Evolutionary conservation across 2,797 vertebrate genomes (phyloP), one percentile per base, ranked within the genome.

Genomic region (Pipistrellus nathusii): DNA sequence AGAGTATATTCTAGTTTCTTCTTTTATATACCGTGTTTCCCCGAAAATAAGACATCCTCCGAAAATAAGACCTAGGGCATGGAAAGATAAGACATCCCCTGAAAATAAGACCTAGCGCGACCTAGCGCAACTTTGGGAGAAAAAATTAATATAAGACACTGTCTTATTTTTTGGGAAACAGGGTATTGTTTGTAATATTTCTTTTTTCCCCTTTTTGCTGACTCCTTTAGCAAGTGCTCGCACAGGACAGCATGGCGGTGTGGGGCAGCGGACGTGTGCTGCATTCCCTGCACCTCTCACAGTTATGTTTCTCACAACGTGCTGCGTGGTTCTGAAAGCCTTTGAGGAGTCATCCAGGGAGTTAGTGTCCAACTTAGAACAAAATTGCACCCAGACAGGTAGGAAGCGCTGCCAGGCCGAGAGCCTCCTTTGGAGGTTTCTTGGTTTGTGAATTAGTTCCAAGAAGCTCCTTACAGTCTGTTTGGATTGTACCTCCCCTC

Each of bases 391-490:
- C 15, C 25, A 20, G 25, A 91, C 5, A 94, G 59, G 0, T 55
- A 32, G 48, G 15, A 91, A 68, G 86, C n/a, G 20, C 93, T 88
- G 38, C 44, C 20, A 64, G 62, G 35, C 20, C 66, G 30, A 77
- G 20, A 72, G 27, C 25, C 5, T 35, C 30, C 18, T 81, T 51
- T 55, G 53, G 10, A 66, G 21, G 8, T 84, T 55, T 73, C 32
- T 88, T 73, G 17, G 21, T 57, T 90, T 91, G 21, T 82, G 25
- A 46, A 92, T 94, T 82, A 95, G 17, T 68, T 64, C 6, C 41
- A 51, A 0, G 46, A 80, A 75, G 11, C n/a, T 88, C 55, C 44
- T 89, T 75, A 72, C 91, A 80, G 62, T 57, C 8, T 82, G 30
- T 85, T 85, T 85, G 68, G 21, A 44, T 44, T 48, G 23, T 25